Evolutionary conservation across 2,797 vertebrate genomes (phyloP), one percentile per base, ranked within the genome.

Genomic region (Coregonus suidteri): DNA sequence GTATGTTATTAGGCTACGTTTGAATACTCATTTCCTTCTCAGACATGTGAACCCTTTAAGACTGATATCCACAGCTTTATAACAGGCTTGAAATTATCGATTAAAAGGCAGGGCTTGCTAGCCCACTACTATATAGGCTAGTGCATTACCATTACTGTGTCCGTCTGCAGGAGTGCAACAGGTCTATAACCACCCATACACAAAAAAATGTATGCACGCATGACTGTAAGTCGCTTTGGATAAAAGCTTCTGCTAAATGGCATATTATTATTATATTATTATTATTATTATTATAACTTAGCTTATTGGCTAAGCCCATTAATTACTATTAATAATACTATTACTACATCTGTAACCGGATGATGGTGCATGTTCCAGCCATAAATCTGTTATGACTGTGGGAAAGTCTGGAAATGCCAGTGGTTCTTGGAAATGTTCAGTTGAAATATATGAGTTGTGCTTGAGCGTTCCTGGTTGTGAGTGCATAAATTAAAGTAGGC

Each of bases 1-100:
- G 77, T 37, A 62, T 75, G 81, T 84, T 87, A 88, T 91, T 89
- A 91, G 80, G 82, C 59, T 25, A 9, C 3, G 87, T 88, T 82
- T 78, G 88, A 84, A 90, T 84, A 84, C 84, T 79, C 79, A 82
- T 85, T 84, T 70, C 70, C 85, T 71, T 25, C 51, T 56, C 30
- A 56, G 71, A 56, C 71, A 35, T 18, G 4, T 54, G 30, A 73
- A 67, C 65, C 35, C 65, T 34, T 35, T 6, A 67, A 70, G 35
- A 70, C 35, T 34, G 15, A 47, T 18, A 41, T 37, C 68, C 34
- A 70, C 68, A 37, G 68, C 34, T n/a, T n/a, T 18, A 70, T 20
- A 20, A 47, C 16, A 41, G 15, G 16, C 34, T 34, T 20, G 7
- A 47, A 41, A n/a, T n/a, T 0, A 35, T 20, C 14, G 18, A 41